phyloP scores from a whole-genome alignment of 2,888 invertebrate genomes.

The Cryptophagus acutangulus region DNA sequence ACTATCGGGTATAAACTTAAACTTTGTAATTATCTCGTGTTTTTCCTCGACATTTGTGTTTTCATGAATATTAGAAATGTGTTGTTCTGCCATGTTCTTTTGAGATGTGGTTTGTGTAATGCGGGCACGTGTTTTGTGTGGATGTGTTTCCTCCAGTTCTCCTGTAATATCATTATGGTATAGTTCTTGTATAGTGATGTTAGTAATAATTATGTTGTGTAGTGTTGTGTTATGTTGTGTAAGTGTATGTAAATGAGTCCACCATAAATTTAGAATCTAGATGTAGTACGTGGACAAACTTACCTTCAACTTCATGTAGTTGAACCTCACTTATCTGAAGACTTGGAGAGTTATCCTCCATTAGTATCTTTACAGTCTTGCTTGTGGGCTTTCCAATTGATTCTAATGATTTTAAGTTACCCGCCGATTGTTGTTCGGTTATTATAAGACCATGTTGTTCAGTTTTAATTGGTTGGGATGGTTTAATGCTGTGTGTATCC shows the following conservation, averaged over 20 bases:
- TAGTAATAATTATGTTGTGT: conserved; percentile 8
- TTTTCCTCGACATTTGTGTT: conserved; percentile 49
- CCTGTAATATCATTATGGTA: conserved; percentile 38
- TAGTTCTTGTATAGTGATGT: conserved; percentile 14
- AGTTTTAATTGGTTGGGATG: conserved; percentile 8
- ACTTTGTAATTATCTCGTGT: conserved; percentile 59
- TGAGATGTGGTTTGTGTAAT: conserved; percentile 40
- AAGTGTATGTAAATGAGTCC: conserved; percentile 1
- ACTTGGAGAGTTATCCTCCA: conserved; percentile 44
- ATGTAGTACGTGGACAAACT: conserved; percentile 37
- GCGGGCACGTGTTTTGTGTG: conserved; percentile 45
- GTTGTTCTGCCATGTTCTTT: conserved; percentile 41
- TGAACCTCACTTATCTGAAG: conserved; percentile 49
- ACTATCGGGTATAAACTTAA: conserved; percentile 51
- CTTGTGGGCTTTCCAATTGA: conserved; percentile 45
- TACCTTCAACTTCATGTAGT: conserved; percentile 50
- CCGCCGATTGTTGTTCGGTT: conserved; percentile 49
- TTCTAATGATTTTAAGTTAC: conserved; percentile 49
- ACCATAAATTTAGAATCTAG: not conserved
- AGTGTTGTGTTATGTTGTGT: conserved; percentile 2
- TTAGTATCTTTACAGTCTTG: conserved; percentile 46
- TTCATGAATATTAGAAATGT: conserved; percentile 39
- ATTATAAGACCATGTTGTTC: conserved; percentile 50
- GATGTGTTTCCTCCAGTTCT: conserved; percentile 43
- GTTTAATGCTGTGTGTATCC: conserved; percentile 26